Evolutionary conservation across 2,797 vertebrate genomes (phyloP).

Genomic region (Perodicticus potto): DNA sequence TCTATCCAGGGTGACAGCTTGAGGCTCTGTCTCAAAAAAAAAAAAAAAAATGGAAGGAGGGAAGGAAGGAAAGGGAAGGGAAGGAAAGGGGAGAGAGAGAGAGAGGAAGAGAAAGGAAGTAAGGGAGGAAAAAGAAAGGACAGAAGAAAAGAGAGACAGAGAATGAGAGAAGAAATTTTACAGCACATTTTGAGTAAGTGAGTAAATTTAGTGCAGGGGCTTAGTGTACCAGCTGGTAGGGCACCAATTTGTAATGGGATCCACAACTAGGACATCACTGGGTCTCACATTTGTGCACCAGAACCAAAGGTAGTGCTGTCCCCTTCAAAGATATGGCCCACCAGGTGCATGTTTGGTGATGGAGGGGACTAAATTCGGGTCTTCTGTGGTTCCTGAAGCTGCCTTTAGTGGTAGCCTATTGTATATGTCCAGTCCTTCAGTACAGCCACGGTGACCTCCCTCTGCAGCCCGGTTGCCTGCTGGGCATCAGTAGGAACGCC

Average conservation of each 20-base stretch:
- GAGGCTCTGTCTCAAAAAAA: too few species aligned
- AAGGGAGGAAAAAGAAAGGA: too few species aligned
- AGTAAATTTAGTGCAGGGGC: neutral
- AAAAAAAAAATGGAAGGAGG: too few species aligned
- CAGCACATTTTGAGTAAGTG: neutral
- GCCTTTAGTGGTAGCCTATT: slow-evolving; percentile 91
- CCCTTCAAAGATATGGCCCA: slow-evolving; percentile 95
- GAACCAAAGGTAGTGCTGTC: slow-evolving; percentile 94
- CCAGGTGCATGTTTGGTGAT: slow-evolving; percentile 92
- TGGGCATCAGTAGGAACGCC: slow-evolving; percentile 93
- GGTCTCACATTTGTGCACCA: slow-evolving; percentile 93
- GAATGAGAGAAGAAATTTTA: slow-evolving; percentile 43
- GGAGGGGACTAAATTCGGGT: slow-evolving; percentile 94
- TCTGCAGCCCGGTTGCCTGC: slow-evolving; percentile 93
- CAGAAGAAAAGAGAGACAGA: too few species aligned
- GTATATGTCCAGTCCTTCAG: slow-evolving; percentile 91
- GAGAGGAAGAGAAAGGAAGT: too few species aligned
- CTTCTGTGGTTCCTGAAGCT: slow-evolving; percentile 91
- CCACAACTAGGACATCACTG: slow-evolving; percentile 95
- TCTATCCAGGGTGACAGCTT: too few species aligned
- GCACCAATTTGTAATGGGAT: slow-evolving; percentile 92
- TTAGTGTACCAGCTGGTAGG: slow-evolving; percentile 91
- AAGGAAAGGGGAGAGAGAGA: too few species aligned
- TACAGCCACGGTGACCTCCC: slow-evolving; percentile 88
- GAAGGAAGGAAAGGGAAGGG: too few species aligned